Base-by-base conservation (phyloP, 2,888 invertebrate species). In the Hipparchia sbordonii region DNA sequence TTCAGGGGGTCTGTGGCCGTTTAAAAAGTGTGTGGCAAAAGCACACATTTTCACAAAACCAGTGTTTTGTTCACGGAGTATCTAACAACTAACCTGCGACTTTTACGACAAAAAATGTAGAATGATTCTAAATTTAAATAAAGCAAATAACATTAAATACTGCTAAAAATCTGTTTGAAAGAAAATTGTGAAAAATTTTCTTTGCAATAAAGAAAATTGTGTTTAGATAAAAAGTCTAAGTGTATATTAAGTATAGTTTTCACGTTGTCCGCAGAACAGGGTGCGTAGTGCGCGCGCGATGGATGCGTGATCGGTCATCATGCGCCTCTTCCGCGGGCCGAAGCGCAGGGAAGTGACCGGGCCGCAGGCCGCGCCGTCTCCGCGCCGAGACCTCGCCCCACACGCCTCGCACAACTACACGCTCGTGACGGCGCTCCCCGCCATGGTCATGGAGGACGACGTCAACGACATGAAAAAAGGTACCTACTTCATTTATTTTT, bases 371-470 rank as follows among this genome's bases (percentile, higher is more conserved):
- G 86, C 89, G 86, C 85, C 89, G 89, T 87, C 92, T 89, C 88
- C 92, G 77, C 85, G 89, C 81, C 81, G 90, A 89, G 89, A 90
- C 89, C 87, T 84, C 85, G 85, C 80, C 79, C 78, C 83, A 80
- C 85, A 82, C 83, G 85, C 85, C 81, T 83, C 86, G 78, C 89
- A 88, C 83, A 96, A 96, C 86, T 96, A 96, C 89, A 95, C 96
- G 84, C 95, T 96, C 85, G 96, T 97, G 84, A 97, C 96, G 80
- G 97, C 97, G 78, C 94, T 97, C 79, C 97, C 97, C 75, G 96
- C 96, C 80, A 95, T 96, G 88, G 96, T 97, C 86, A 95, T 96
- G 87, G 96, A 96, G 85, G 96, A 96, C 84, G 95, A 95, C 81
- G 93, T 91, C 70, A 91, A 89, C 82, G 94, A 95, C 85, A 95